Percentiles rank a stretch among this genome's conserved stretches.
Conservation (phyloP, 2,113 vertebrate genomes). For the Xyrauchen texanus region DNA sequence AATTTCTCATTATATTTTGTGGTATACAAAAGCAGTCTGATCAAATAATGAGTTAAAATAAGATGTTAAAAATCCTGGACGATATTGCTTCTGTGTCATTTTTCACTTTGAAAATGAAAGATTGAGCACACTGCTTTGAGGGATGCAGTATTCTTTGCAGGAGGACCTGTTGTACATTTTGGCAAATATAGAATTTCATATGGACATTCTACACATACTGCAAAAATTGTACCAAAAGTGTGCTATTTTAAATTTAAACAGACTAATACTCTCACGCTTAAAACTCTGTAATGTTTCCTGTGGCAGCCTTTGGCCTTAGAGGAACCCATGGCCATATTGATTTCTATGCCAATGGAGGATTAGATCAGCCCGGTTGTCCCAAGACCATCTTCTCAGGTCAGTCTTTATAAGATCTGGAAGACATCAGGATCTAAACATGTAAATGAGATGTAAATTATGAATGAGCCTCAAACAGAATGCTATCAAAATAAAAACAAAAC, state of each 20-base stretch:
- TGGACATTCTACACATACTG: no score
- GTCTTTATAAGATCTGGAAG: not conserved
- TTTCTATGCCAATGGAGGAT: conserved; percentile 92
- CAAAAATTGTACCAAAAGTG: no score
- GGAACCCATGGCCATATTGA: conserved; percentile 87
- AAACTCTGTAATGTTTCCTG: not conserved
- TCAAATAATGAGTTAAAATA: no score
- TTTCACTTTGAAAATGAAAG: no score
- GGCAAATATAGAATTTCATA: no score
- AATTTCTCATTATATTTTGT: no score
- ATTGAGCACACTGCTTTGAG: no score
- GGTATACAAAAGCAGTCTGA: no score
- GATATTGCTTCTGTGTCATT: no score
- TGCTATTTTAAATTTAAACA: not conserved
- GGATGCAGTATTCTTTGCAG: no score
- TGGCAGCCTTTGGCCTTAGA: conserved; percentile 81
- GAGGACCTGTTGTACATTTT: no score
- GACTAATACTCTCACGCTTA: not conserved
- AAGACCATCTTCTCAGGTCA: conserved; percentile 89
- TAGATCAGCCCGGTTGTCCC: conserved; percentile 91
- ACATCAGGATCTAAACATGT: not conserved
- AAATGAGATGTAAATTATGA: not conserved
- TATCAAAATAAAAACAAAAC: not conserved
- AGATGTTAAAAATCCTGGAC: no score
- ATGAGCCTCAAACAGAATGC: not conserved